Conservation (phyloP, 2,797 vertebrate species). For the Phyllotis vaccarum region DNA sequence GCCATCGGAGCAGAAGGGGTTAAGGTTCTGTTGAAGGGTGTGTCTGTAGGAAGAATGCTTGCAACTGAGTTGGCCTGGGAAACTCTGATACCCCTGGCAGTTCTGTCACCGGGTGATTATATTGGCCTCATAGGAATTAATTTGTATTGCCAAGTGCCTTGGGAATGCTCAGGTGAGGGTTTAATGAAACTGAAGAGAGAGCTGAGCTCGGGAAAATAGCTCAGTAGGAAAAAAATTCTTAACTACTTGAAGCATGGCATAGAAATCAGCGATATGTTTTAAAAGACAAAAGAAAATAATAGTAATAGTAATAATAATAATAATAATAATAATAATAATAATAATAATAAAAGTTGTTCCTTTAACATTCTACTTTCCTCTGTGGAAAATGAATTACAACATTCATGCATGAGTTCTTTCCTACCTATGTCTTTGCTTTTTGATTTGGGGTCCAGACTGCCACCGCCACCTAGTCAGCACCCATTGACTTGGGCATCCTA, state of each 20-base stretch:
- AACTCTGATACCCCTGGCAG: constrained; percentile 50
- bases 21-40: constrained; percentile 57
- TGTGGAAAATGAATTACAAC: neutral
- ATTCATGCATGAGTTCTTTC: neutral
- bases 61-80: constrained; percentile 15
- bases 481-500: neutral
- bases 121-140: constrained; percentile 68
- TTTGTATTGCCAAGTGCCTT: constrained; percentile 49
- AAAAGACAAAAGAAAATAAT: constrained; percentile 10
- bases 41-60: constrained; percentile 45
- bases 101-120: constrained; percentile 59
- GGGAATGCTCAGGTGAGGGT: constrained; percentile 43
- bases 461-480: neutral
- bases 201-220: constrained; percentile 50
- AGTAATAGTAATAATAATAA: too few relatives aligned
- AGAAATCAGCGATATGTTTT: constrained; percentile 46
- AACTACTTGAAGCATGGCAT: neutral
- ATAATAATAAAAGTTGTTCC: neutral
- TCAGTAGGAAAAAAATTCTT: constrained; percentile 24
- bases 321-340: neutral
- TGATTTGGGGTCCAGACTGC: neutral
- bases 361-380: neutral
- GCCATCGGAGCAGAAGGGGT: constrained; percentile 44
- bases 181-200: constrained; percentile 65
- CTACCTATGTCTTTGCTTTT: neutral